Percentiles rank a stretch among this genome's conserved stretches.
phyloP scores from a whole-genome alignment of 2,888 invertebrate species.

The Adineta ricciae region DNA sequence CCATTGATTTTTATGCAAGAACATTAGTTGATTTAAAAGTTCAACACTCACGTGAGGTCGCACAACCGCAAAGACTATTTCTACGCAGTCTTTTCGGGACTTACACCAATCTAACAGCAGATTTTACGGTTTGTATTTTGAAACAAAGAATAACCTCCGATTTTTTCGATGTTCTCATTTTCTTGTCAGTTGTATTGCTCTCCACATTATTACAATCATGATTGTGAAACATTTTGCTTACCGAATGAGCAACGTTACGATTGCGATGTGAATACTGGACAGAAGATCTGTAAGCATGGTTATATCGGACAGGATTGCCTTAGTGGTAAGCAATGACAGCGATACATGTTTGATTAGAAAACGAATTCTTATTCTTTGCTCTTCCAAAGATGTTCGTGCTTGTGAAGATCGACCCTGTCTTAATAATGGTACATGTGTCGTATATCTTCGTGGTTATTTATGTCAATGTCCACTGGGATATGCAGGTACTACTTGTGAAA shows the following conservation, averaged over 20 bases:
- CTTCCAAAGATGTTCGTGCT: slow-evolving; percentile 3
- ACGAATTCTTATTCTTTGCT: neutral
- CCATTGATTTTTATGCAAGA: slow-evolving; percentile 28
- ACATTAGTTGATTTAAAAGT: slow-evolving; percentile 26
- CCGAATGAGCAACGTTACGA: slow-evolving; percentile 15
- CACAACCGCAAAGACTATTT: slow-evolving; percentile 14
- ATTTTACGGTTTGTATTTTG: neutral
- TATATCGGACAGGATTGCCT: slow-evolving; percentile 28
- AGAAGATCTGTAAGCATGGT: slow-evolving; percentile 25
- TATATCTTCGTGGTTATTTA: slow-evolving; percentile 20
- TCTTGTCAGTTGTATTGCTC: slow-evolving; percentile 24
- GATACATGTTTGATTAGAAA: neutral
- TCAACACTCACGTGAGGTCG: neutral
- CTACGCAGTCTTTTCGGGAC: slow-evolving; percentile 30
- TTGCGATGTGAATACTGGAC: slow-evolving; percentile 25
- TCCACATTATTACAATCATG: slow-evolving; percentile 17
- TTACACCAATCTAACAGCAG: slow-evolving; percentile 25
- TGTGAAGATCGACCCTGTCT: slow-evolving; percentile 31
- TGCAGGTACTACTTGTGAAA: slow-evolving; percentile 28
- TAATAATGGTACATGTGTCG: slow-evolving; percentile 28
- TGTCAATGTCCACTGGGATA: slow-evolving; percentile 30
- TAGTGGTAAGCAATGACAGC: slow-evolving; percentile 4
- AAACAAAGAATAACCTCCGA: neutral
- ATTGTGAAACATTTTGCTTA: slow-evolving; percentile 26
- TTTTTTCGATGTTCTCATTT: neutral